Conservation (phyloP, 1,140 invertebrate genomes). For the Mycetomoellerius zeteki region DNA sequence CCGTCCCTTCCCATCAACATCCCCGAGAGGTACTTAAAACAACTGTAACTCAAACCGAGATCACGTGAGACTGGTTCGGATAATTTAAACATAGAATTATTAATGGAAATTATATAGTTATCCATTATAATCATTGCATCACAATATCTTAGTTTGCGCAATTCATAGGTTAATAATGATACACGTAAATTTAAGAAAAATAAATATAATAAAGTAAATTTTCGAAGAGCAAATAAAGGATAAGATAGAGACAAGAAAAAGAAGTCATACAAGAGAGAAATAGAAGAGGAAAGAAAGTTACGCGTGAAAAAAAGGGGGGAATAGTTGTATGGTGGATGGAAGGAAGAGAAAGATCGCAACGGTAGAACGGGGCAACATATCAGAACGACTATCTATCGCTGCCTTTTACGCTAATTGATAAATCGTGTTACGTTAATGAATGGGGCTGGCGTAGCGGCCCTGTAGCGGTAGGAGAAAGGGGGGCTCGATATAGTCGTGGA, state of each 20-base stretch:
- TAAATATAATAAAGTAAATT: constrained; percentile 1
- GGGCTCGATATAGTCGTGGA: constrained; percentile 62
- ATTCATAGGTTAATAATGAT: constrained; percentile 26
- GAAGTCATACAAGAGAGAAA: not conserved
- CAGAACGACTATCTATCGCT: constrained; percentile 86
- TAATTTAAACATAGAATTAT: constrained; percentile 62
- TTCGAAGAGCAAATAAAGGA: not conserved
- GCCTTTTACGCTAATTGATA: constrained; percentile 87
- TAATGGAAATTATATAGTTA: constrained; percentile 43
- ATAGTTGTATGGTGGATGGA: not conserved
- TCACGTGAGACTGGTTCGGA: constrained; percentile 50
- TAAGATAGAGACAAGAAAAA: not conserved
- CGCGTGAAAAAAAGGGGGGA: constrained; percentile 19
- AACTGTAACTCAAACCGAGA: constrained; percentile 60
- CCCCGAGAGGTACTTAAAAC: constrained; percentile 64
- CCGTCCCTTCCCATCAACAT: constrained; percentile 63
- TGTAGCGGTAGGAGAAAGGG: constrained; percentile 30
- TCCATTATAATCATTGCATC: constrained; percentile 45
- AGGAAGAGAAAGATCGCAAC: too few species aligned
- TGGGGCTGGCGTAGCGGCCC: constrained; percentile 74
- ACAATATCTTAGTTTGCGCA: constrained; percentile 28
- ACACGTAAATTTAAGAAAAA: not conserved
- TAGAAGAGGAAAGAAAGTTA: not conserved
- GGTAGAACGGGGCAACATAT: constrained; percentile 79
- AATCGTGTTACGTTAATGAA: constrained; percentile 87